Conservation (phyloP, 2,113 vertebrate genomes). For the Electrona antarctica region DNA sequence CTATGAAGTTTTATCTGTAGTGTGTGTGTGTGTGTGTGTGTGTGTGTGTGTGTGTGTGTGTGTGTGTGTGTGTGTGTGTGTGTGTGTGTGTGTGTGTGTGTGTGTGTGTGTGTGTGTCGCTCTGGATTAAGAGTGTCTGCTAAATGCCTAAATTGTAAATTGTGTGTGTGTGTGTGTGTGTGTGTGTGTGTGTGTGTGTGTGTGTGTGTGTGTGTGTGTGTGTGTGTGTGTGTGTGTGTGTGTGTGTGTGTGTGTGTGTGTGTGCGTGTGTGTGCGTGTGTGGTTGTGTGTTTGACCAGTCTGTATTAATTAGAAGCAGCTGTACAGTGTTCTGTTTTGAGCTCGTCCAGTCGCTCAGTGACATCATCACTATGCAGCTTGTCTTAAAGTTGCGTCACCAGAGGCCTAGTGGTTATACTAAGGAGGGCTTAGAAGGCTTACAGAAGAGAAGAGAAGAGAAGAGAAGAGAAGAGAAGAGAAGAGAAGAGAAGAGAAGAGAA, state of each 20-base stretch:
- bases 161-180: too few relatives aligned
- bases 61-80: slow-evolving; percentile 17
- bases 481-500: too few relatives aligned
- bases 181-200: not conserved
- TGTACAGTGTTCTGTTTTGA: slow-evolving; percentile 43
- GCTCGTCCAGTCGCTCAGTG: slow-evolving; percentile 54
- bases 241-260: slow-evolving; percentile 19
- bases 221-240: slow-evolving; percentile 25
- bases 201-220: slow-evolving; percentile 3
- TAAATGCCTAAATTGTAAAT: too few relatives aligned
- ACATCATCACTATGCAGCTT: slow-evolving; percentile 56
- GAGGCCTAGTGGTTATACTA: slow-evolving; percentile 20
- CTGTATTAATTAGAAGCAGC: slow-evolving; percentile 49
- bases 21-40: slow-evolving; percentile 18
- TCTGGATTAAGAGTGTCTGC: too few relatives aligned
- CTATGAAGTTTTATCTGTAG: not conserved
- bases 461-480: too few relatives aligned
- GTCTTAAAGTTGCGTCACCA: slow-evolving; percentile 50
- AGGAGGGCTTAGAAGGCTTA: too few relatives aligned
- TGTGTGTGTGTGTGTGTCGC: too few relatives aligned
- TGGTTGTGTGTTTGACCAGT: not conserved
- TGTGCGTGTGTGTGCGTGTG: too few relatives aligned
- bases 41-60: slow-evolving; percentile 22
- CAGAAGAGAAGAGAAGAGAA: too few relatives aligned
- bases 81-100: slow-evolving; percentile 9